phyloP scores from a whole-genome alignment of 1,140 invertebrate species.

The Anastatus disparis region DNA sequence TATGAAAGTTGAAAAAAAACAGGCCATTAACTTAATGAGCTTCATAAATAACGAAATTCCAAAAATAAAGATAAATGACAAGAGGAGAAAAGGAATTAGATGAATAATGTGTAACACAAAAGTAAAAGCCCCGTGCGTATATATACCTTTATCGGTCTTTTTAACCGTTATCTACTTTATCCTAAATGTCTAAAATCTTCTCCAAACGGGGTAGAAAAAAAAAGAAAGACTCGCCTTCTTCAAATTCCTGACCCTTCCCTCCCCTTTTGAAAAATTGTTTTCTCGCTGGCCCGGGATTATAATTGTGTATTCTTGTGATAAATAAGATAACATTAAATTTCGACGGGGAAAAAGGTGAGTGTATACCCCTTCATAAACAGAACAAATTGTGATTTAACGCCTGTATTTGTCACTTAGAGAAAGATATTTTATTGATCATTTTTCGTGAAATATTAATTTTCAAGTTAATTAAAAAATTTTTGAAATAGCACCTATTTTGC shows the following conservation, averaged over 20 bases:
- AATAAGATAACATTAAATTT: constrained; percentile 13
- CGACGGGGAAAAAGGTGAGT: constrained; percentile 1
- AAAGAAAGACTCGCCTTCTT: constrained; percentile 3
- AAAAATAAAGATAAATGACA: not conserved
- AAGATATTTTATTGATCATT: no score
- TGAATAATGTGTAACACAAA: not conserved
- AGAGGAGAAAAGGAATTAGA: not conserved
- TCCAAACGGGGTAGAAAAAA: not conserved
- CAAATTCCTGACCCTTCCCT: constrained; percentile 6
- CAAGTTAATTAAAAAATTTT: no score
- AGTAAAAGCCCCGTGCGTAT: not conserved
- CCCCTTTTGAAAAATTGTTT: constrained; percentile 27
- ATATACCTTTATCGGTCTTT: constrained; percentile 9
- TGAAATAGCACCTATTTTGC: no score
- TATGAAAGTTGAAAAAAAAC: no score
- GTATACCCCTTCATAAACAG: constrained; percentile 1
- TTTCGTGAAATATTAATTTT: no score
- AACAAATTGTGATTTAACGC: not conserved
- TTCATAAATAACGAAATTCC: not conserved
- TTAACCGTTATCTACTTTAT: constrained; percentile 16
- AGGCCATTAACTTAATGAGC: not conserved
- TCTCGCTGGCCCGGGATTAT: constrained; percentile 1
- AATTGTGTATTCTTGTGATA: constrained; percentile 11
- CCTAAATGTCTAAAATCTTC: no score
- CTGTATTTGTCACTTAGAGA: not conserved